A percentile compares a stretch with the other conserved stretches of the same genome.
phyloP scores from a whole-genome alignment of 1,140 invertebrate genomes.

The Pissodes strobi region DNA sequence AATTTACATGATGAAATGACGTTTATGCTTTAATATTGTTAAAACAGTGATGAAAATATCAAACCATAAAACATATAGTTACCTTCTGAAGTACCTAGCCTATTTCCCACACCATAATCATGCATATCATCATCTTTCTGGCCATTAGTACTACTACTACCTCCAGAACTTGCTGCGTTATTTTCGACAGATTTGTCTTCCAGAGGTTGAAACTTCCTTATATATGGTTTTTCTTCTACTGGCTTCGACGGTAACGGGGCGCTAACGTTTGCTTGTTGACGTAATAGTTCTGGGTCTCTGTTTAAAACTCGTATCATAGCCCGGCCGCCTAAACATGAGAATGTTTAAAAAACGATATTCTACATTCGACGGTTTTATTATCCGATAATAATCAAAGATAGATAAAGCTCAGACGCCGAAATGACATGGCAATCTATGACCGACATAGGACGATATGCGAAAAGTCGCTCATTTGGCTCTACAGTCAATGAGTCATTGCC shows the following conservation, averaged over 20 bases:
- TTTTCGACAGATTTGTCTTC: conserved; percentile 8
- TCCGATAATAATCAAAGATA: background rate
- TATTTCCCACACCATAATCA: conserved; percentile 21
- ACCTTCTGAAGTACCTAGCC: conserved; percentile 4
- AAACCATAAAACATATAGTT: no score
- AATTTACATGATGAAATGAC: background rate
- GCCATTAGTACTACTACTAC: background rate
- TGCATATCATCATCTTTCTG: background rate
- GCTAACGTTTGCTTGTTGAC: conserved; percentile 67
- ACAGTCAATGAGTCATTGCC: no score
- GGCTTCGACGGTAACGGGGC: conserved; percentile 55
- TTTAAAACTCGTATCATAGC: conserved; percentile 69
- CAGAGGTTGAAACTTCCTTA: conserved; percentile 43
- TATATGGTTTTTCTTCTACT: conserved; percentile 50
- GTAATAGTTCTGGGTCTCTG: conserved; percentile 58
- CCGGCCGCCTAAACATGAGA: conserved; percentile 62
- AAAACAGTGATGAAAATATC: background rate
- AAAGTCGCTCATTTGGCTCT: no score
- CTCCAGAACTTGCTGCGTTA: background rate
- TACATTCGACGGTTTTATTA: background rate
- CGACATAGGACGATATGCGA: no score
- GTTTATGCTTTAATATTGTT: background rate
- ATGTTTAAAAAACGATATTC: background rate
- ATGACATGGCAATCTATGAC: no score
- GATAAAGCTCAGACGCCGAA: no score